Evolutionary conservation across 2,888 invertebrate genomes (phyloP).

Genomic region (Drosophila pseudotakahashii): DNA sequence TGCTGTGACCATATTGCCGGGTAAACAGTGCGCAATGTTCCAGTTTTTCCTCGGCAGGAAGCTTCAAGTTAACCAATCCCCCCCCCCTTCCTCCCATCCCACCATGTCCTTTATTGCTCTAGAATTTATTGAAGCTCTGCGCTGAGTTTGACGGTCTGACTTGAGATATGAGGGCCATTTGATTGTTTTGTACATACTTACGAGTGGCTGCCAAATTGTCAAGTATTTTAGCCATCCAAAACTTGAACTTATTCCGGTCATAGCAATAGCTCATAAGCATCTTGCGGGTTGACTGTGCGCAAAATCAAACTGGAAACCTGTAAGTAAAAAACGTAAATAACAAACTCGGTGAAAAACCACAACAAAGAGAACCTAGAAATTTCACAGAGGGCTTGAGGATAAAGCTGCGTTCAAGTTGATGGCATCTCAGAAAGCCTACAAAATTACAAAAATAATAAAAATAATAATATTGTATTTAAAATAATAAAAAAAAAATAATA

Average conservation of each 20-base stretch:
- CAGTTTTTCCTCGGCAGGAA: slow-evolving; percentile 45
- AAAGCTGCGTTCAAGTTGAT: background rate
- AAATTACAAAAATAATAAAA: no score
- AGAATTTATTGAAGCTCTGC: slow-evolving; percentile 47
- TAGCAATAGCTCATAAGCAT: slow-evolving; percentile 54
- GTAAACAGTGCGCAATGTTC: slow-evolving; percentile 75
- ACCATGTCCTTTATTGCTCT: slow-evolving; percentile 24
- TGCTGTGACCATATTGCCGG: slow-evolving; percentile 71
- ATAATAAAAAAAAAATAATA: no score
- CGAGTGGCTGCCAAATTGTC: slow-evolving; percentile 27
- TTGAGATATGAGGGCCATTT: slow-evolving; percentile 64
- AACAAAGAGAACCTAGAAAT: slow-evolving; percentile 53
- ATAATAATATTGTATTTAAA: no score
- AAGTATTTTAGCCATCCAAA: slow-evolving; percentile 42
- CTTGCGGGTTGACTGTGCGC: slow-evolving; percentile 19
- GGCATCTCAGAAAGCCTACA: background rate
- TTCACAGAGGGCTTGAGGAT: background rate
- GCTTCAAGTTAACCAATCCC: slow-evolving; percentile 9
- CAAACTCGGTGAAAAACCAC: slow-evolving; percentile 53
- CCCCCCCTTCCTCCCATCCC: background rate
- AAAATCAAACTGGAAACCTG: slow-evolving; percentile 52
- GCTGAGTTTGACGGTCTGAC: slow-evolving; percentile 30
- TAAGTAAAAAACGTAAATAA: background rate
- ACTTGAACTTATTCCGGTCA: slow-evolving; percentile 32
- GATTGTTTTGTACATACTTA: slow-evolving; percentile 42